Evolutionary conservation across 1,140 invertebrate species (phyloP), one percentile per base, ranked within the genome.

Genomic region (Hylaeus volcanicus): DNA sequence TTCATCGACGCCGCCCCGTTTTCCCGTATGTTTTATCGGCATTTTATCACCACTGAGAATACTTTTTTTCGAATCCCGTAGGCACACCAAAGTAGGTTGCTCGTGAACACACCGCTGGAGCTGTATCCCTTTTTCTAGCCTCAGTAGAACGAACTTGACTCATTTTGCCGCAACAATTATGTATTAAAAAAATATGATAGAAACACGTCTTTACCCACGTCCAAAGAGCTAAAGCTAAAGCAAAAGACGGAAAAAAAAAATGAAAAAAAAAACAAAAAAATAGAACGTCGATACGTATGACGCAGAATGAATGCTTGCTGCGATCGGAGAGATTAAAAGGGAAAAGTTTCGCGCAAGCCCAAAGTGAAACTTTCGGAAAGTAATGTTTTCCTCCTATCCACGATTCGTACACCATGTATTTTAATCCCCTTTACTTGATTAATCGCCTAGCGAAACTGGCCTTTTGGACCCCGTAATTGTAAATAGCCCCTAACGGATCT

Each of bases 51-150:
- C 70, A 82, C 79, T 68, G 79, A 86, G 63, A 86, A 86, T 90
- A 87, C 82, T 85, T 87, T 89, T 68, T 87, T 83, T 85, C 71
- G 73, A 86, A 88, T 89, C 90, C 88, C 81, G 89, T 92, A 92
- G 90, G 88, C 87, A 92, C 90, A 92, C 88, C 90, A 92, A 90
- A 90, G 92, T 93, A 93, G 90, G 92, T 93, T 92, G 92, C 91
- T 93, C 91, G 90, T 93, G 89, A 91, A 93, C 90, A 93, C 90
- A 93, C 90, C 89, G 90, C 89, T 91, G 91, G 88, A 91, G 88
- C 89, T 90, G 90, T 90, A 88, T 86, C 89, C 86, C 74, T 64
- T 83, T 88, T 90, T 88, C 89, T 88, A 88, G 88, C 87, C 88
- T 90, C 74, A 76, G 74, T 79, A 87, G 77, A 77, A 71, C 74